Conservation (phyloP, 2,797 vertebrate genomes). For the Pogoniulus pusillus region DNA sequence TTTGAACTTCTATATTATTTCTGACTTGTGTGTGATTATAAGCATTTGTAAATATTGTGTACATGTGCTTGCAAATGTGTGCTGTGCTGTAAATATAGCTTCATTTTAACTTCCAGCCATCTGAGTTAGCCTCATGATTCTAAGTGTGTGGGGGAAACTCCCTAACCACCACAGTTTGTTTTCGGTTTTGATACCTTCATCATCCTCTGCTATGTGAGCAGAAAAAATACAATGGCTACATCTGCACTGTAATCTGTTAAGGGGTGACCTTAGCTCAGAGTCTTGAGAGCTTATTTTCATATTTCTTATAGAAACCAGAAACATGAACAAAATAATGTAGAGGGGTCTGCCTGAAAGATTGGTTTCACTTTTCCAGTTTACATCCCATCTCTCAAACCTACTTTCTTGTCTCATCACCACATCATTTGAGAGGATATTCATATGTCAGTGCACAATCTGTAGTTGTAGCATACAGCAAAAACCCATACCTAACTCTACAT, state of each 20-base stretch:
- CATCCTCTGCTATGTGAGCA: neutral
- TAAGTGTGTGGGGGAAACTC: too few species aligned
- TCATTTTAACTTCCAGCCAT: too few species aligned
- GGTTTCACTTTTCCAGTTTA: neutral
- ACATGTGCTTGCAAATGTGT: too few species aligned
- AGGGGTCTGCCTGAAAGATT: neutral
- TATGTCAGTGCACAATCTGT: neutral
- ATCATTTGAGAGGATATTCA: neutral
- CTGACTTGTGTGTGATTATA: too few species aligned
- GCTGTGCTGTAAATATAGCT: too few species aligned
- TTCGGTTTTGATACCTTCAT: too few species aligned
- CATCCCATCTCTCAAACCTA: neutral
- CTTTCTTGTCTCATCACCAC: neutral
- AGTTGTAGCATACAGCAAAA: neutral
- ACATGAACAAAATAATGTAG: neutral
- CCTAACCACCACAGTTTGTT: too few species aligned
- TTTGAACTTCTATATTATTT: too few species aligned
- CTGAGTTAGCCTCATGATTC: too few species aligned
- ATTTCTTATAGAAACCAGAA: neutral
- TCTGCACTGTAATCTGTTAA: neutral
- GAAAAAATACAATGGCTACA: neutral
- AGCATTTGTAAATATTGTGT: too few species aligned
- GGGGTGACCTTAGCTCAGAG: neutral
- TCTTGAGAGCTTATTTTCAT: neutral
- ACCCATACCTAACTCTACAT: neutral